Evolutionary conservation across 2,888 invertebrate genomes (phyloP).

Genomic region (Silvanus unidentatus): DNA sequence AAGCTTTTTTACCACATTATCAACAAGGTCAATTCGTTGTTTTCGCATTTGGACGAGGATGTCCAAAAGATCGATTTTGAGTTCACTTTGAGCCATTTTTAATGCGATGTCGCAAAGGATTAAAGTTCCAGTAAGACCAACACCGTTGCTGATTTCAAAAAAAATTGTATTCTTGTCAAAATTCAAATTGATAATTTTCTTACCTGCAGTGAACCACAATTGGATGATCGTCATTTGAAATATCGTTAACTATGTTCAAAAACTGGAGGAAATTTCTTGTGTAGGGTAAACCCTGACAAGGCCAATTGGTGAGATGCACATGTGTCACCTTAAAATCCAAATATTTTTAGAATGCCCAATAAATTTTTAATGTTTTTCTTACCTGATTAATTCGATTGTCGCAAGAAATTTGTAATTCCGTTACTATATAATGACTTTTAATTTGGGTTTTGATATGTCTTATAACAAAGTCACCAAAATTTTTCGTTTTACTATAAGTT

Average conservation of each 20-base stretch:
- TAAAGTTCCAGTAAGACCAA: conserved; percentile 57
- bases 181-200: background rate
- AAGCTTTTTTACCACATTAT: conserved; percentile 35
- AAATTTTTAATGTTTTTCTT: no score
- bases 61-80: conserved; percentile 35
- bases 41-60: conserved; percentile 35
- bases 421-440: no score
- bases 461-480: conserved; percentile 41
- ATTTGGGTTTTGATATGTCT: conserved; percentile 37
- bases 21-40: conserved; percentile 43
- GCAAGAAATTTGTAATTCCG: conserved; percentile 26
- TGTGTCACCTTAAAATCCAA: no score
- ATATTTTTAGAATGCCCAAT: no score
- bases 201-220: conserved; percentile 51
- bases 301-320: conserved; percentile 51
- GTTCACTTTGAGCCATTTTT: conserved; percentile 45
- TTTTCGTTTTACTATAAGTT: conserved; percentile 38
- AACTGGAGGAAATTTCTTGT: conserved; percentile 40
- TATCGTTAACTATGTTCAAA: conserved; percentile 38
- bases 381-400: conserved; percentile 37
- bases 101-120: conserved; percentile 53
- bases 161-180: no score
- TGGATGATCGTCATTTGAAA: conserved; percentile 38
- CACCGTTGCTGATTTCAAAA: conserved; percentile 54
- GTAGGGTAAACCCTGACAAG: conserved; percentile 50